Evolutionary conservation across 2,797 vertebrate species (phyloP).

Genomic region (Momotus momota): DNA sequence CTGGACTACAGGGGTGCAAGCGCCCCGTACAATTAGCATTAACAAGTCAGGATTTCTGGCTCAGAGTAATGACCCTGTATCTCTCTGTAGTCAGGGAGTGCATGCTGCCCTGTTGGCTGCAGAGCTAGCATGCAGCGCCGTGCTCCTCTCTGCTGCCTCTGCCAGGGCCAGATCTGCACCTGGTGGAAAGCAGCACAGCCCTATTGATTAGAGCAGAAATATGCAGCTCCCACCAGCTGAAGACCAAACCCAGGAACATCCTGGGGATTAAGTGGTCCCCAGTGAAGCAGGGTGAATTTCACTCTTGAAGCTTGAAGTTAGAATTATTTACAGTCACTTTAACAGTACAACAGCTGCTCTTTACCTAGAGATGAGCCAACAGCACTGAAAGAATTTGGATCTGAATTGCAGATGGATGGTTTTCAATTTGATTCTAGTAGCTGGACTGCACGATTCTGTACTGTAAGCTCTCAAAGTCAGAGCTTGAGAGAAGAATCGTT

Average conservation of each 20-base stretch:
- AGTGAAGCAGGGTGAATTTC: conserved; percentile 17
- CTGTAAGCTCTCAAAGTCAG: conserved; percentile 47
- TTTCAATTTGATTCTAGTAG: conserved; percentile 71
- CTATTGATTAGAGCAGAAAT: neutral
- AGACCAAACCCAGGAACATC: neutral
- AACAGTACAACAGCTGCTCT: conserved; percentile 69
- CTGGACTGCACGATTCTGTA: conserved; percentile 16
- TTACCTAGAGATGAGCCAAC: conserved; percentile 64
- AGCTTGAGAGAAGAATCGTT: conserved; percentile 61
- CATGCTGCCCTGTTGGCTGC: no score
- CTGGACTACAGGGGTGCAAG: accelerated
- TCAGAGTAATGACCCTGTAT: accelerated
- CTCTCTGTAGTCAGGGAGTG: neutral
- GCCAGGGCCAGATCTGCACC: neutral
- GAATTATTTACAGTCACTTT: conserved; percentile 73
- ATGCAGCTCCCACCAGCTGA: neutral
- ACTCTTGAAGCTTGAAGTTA: conserved; percentile 33
- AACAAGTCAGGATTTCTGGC: neutral
- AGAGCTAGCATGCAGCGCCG: neutral
- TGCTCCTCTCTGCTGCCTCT: neutral
- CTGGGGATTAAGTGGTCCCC: neutral
- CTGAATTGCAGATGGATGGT: conserved; percentile 62
- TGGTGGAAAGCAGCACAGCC: neutral
- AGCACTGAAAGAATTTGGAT: conserved; percentile 70
- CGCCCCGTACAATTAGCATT: neutral